Conservation (phyloP, 2,888 invertebrate genomes). For the Cosmia trapezina region DNA sequence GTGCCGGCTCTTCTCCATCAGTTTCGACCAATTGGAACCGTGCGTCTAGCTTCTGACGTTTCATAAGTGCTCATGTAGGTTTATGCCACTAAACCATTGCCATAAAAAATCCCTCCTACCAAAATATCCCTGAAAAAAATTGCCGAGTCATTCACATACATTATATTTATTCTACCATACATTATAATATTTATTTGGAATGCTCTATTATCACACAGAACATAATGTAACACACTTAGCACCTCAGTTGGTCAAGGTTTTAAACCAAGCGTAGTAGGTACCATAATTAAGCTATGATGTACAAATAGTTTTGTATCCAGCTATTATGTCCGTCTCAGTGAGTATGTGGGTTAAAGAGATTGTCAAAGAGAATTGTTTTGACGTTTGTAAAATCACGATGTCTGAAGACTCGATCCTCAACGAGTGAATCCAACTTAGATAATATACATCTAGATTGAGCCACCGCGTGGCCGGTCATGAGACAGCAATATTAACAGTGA, state of each 20-base stretch:
- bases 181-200: background rate
- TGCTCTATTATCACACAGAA: slow-evolving; percentile 18
- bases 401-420: no score
- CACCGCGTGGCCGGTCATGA: no score
- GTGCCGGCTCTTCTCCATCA: no score
- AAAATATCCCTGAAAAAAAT: slow-evolving; percentile 4
- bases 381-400: background rate
- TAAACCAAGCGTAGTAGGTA: slow-evolving; percentile 19
- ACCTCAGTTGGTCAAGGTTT: slow-evolving; percentile 46
- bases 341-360: slow-evolving; percentile 38
- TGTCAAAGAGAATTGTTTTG: slow-evolving; percentile 7
- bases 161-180: background rate
- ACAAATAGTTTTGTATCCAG: slow-evolving; percentile 21
- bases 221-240: slow-evolving; percentile 22
- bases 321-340: slow-evolving; percentile 34
- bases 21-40: no score
- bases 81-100: no score
- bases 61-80: no score
- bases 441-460: no score
- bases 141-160: background rate
- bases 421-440: no score
- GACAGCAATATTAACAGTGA: no score
- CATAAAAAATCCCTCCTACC: no score
- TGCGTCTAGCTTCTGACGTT: no score
- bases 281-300: slow-evolving; percentile 40